Evolutionary conservation across 2,888 invertebrate species (phyloP).

Genomic region (Syritta pipiens): DNA sequence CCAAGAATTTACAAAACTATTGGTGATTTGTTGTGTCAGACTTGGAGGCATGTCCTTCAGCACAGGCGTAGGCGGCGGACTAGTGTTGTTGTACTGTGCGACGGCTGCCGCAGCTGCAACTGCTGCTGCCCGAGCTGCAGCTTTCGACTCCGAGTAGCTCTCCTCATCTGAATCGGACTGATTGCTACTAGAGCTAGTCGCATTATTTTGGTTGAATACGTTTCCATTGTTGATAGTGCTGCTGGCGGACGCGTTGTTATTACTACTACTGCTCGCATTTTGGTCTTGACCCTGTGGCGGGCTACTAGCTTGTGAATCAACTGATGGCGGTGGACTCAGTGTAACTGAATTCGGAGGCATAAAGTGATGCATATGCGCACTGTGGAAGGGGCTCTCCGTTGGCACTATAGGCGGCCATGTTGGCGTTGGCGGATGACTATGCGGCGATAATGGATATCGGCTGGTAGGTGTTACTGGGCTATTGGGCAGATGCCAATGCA

Average conservation of each 20-base stretch:
- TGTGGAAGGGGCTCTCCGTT: constrained; percentile 80
- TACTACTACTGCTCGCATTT: constrained; percentile 68
- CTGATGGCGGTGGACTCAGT: constrained; percentile 92
- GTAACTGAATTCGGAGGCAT: constrained; percentile 93
- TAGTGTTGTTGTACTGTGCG: constrained; percentile 78
- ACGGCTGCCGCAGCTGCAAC: constrained; percentile 75
- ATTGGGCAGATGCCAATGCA: constrained; percentile 89
- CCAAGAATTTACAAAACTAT: constrained; percentile 79
- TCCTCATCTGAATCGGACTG: constrained; percentile 92
- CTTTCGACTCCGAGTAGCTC: constrained; percentile 77
- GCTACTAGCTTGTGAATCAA: constrained; percentile 92
- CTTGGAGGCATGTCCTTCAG: constrained; percentile 81
- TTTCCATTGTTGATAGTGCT: constrained; percentile 62
- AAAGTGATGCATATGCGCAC: constrained; percentile 85
- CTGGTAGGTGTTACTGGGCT: constrained; percentile 91
- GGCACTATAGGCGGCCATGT: constrained; percentile 84
- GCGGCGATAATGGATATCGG: constrained; percentile 89
- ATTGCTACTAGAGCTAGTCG: constrained; percentile 85
- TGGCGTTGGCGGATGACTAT: constrained; percentile 89
- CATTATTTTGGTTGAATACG: constrained; percentile 72
- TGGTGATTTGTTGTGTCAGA: constrained; percentile 78
- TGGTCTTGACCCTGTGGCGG: constrained; percentile 88
- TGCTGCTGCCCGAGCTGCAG: constrained; percentile 60
- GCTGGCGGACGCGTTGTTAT: constrained; percentile 35
- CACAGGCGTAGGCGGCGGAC: constrained; percentile 83